Evolutionary conservation across 2,888 invertebrate species (phyloP), one percentile per base, ranked within the genome.

Genomic region (Plagiodera versicolora): DNA sequence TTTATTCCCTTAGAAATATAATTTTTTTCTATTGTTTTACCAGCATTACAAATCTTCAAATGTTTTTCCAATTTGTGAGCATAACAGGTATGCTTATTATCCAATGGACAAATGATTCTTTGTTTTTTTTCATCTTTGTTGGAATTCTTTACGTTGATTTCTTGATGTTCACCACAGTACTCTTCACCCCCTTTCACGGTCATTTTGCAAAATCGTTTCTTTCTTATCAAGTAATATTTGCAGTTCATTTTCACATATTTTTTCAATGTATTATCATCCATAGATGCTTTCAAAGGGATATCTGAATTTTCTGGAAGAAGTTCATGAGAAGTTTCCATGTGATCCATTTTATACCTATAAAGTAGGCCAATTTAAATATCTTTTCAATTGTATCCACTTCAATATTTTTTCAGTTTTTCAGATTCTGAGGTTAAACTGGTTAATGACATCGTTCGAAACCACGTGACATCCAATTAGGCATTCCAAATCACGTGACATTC

Each of bases 201-300:
- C 90, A 92, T 91, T 67, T 89, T 87, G 73, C 92, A 92, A 64
- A 84, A 85, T 1, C 92, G 83, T 73, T 89, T 89, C 70, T 92
- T 92, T 20, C 89, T 82, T 32, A 82, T 72, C 0, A 92, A 88
- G 75, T 86, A 91, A 78, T 83, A 85, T 59, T 85, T 84, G 70
- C 89, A 89, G 67, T 83, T 85, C 14, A 8, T 39, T 10, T 35
- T 3, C 5, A 44, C 16, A 20, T 5, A 4, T 4, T 17, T 32
- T 16, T 24, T 20, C 24, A 9, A 10, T n/a, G 11, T 39, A 14
- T n/a, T n/a, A n/a, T 39, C 14, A 14, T 11, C 11, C 10, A 2
- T 32, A 1, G 11, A 14, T 39, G 39, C 2, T 24, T 24, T 24
- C 6, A 5, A 6, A 24, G 24, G 24, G 6, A 5, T 24, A 5